Base-by-base conservation (phyloP, 2,888 invertebrate species). In the Pseudococcus longispinus region DNA sequence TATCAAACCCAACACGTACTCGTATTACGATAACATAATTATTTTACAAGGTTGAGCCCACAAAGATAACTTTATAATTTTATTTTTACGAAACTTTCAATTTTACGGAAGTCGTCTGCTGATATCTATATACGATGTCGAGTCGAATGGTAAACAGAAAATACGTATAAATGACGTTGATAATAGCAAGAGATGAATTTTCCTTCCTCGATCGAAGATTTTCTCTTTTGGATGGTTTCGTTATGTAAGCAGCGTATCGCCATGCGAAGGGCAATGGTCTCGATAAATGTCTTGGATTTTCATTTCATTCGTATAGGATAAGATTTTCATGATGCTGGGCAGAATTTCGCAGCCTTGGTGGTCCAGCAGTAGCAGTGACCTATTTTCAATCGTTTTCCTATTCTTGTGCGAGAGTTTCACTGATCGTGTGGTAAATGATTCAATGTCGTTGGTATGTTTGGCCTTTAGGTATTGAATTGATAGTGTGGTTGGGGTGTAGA, bases 81-180 rank as follows among this genome's bases (percentile, higher is more conserved):
- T 80, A 80, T 82, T 82, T 84, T 84, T 84, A 51, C 84, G 84
- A 84, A 84, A 84, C 84, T 84, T 84, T 84, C 84, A 60, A 29
- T 84, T 84, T 84, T 51, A 84, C 70, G 84, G 84, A 84, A 84
- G 84, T 84, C 77, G 37, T 42, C 37, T 42, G 20, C 13, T 23
- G 77, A 70, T 29, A 29, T 51, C 5, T n/a, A n/a, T n/a, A n/a
- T 51, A 51, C n/a, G 2, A 51, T 18, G n/a, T 13, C 15, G 44
- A 46, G 9, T 46, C 3, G 13, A 46, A 3, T 13, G 13, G 44
- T 11, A 11, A 37, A 37, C 37, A 37, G 8, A 37, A 37, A 15
- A 46, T 46, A 46, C 44, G 15, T 13, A 46, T 2, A 15, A 46
- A 44, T 9, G 44, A 46, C 44, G 44, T 15, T 15, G 44, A 46